Evolutionary conservation across 1,140 invertebrate species (phyloP).

Genomic region (Macrotrachela quadricornifera): DNA sequence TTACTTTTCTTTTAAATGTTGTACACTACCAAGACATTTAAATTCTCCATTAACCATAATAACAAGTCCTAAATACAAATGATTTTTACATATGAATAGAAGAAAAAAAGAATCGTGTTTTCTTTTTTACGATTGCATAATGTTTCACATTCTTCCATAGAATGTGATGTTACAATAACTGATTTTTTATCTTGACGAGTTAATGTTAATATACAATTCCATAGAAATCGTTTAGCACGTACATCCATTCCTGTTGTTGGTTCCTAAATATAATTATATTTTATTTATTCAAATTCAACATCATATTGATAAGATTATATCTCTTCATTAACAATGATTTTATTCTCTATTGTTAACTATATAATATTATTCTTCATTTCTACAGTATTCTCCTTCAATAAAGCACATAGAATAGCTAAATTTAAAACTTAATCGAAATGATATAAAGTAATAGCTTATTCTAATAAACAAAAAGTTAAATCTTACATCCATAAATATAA

Average conservation of each 20-base stretch:
- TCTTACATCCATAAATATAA: conserved; percentile 46
- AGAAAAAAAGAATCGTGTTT: conserved; percentile 15
- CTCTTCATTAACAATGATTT: too few relatives aligned
- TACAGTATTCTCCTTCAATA: conserved; percentile 9
- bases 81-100: conserved; percentile 9
- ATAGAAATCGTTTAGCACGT: conserved; percentile 34
- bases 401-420: background rate
- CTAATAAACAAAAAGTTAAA: background rate
- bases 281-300: too few relatives aligned
- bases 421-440: too few relatives aligned
- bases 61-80: conserved; percentile 10
- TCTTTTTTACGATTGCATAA: conserved; percentile 16
- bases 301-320: too few relatives aligned
- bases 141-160: conserved; percentile 16
- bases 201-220: conserved; percentile 19
- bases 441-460: conserved; percentile 10
- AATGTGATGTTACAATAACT: conserved; percentile 15
- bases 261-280: conserved; percentile 13
- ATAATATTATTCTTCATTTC: too few relatives aligned
- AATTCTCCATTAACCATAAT: conserved; percentile 35
- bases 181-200: conserved; percentile 9
- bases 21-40: conserved; percentile 32
- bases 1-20: conserved; percentile 22
- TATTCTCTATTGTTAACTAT: too few relatives aligned
- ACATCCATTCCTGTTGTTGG: conserved; percentile 35